phyloP scores from a whole-genome alignment of 2,797 vertebrate genomes.

The Sebastes itinus region DNA sequence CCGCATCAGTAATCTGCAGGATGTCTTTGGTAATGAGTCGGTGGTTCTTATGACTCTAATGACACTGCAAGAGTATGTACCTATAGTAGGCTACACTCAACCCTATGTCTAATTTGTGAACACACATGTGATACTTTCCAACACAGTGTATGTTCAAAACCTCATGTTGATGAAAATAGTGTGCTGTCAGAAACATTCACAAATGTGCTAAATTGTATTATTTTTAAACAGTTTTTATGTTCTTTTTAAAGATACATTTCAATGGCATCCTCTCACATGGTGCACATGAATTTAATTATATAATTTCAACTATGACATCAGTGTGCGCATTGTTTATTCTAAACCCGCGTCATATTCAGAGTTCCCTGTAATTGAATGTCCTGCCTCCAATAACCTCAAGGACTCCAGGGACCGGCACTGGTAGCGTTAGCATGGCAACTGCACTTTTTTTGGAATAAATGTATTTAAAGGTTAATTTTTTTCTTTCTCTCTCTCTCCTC shows the following conservation, averaged over 20 bases:
- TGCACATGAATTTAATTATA: not conserved
- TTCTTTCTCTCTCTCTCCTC: not conserved
- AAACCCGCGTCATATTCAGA: slow-evolving; percentile 22
- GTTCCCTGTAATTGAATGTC: slow-evolving; percentile 29
- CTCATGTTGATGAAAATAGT: not conserved
- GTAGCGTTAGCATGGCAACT: slow-evolving; percentile 72
- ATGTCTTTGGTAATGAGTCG: not conserved
- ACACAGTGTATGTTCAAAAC: not conserved
- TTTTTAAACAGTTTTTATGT: not conserved
- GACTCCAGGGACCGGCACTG: slow-evolving; percentile 3
- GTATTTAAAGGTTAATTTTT: slow-evolving; percentile 16
- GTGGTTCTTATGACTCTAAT: not conserved
- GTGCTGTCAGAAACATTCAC: not conserved
- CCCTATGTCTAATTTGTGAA: not conserved
- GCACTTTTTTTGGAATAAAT: slow-evolving; percentile 22
- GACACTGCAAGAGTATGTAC: too few species aligned
- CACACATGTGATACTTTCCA: not conserved
- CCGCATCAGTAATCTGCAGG: not conserved
- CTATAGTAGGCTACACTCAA: not conserved
- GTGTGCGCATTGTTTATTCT: slow-evolving; percentile 2
- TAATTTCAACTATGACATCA: not conserved
- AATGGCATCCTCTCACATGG: not conserved
- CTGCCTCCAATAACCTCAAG: slow-evolving; percentile 30
- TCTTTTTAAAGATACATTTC: not conserved
- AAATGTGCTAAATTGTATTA: not conserved